phyloP scores from a whole-genome alignment of 2,888 invertebrate species.

The Pachymerium ferrugineum region DNA sequence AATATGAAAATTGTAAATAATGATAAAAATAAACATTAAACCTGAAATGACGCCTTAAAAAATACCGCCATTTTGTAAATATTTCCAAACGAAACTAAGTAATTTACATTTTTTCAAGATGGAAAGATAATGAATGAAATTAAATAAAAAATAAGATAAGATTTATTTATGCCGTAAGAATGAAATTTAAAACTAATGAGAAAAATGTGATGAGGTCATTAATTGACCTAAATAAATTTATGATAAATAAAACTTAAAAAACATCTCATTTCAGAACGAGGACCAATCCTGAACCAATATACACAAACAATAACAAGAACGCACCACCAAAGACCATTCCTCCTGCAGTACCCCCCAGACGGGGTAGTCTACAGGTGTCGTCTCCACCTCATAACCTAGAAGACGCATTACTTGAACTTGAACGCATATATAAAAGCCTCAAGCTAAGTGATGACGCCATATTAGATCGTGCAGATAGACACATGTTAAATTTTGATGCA shows the following conservation, averaged over 20 bases:
- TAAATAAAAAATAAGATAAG: too few relatives aligned
- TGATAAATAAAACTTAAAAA: not conserved
- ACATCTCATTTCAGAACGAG: not conserved
- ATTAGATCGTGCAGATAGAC: conserved; percentile 68
- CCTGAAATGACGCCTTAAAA: too few relatives aligned
- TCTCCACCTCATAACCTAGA: conserved; percentile 38
- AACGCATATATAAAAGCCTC: conserved; percentile 77
- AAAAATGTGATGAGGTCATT: too few relatives aligned
- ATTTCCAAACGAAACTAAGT: too few relatives aligned
- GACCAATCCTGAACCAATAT: not conserved
- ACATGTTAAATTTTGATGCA: conserved; percentile 42
- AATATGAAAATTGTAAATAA: too few relatives aligned
- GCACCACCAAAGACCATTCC: conserved; percentile 20
- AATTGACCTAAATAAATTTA: not conserved
- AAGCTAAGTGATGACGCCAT: conserved; percentile 56
- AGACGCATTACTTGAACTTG: conserved; percentile 80
- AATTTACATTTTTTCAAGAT: too few relatives aligned
- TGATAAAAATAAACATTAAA: too few relatives aligned
- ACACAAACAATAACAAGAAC: not conserved
- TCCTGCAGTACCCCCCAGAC: conserved; percentile 25
- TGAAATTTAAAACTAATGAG: too few relatives aligned
- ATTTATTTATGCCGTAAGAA: too few relatives aligned
- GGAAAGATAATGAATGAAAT: too few relatives aligned
- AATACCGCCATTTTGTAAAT: too few relatives aligned
- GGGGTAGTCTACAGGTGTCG: conserved; percentile 1